phyloP scores from a whole-genome alignment of 2,113 vertebrate genomes.

The Lucifuga dentata region DNA sequence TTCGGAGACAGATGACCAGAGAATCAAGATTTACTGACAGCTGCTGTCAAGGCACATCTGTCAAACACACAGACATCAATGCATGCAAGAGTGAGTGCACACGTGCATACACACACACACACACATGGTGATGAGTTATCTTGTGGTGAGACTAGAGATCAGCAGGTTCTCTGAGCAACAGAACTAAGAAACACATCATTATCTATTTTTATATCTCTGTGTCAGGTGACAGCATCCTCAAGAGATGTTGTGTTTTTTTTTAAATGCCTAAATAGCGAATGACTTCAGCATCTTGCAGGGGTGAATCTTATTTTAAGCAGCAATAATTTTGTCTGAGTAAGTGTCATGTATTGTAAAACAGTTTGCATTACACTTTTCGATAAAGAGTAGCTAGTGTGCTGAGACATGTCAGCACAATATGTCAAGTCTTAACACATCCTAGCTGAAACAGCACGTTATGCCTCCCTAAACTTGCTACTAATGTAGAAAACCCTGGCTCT shows the following conservation, averaged over 20 bases:
- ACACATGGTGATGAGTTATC: slow-evolving; percentile 26
- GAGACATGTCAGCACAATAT: slow-evolving; percentile 47
- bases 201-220: slow-evolving; percentile 39
- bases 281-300: slow-evolving; percentile 21
- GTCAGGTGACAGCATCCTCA: slow-evolving; percentile 35
- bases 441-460: slow-evolving; percentile 55
- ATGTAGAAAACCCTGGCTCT: slow-evolving; percentile 38
- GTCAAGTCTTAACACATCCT: slow-evolving; percentile 43
- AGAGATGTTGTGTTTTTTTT: slow-evolving; percentile 33
- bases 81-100: not conserved
- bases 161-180: slow-evolving; percentile 44
- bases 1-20: slow-evolving; percentile 50
- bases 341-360: slow-evolving; percentile 36
- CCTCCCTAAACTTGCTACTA: slow-evolving; percentile 54
- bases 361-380: slow-evolving; percentile 31
- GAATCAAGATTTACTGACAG: slow-evolving; percentile 65
- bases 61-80: slow-evolving; percentile 29
- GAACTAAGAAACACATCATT: slow-evolving; percentile 43
- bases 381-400: slow-evolving; percentile 25
- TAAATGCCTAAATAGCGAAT: slow-evolving; percentile 38
- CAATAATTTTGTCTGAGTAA: slow-evolving; percentile 45
- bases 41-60: slow-evolving; percentile 56
- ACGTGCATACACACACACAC: not conserved
- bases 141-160: slow-evolving; percentile 31
- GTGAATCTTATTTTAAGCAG: slow-evolving; percentile 18